Percentiles rank a stretch among this genome's conserved stretches.
Evolutionary conservation across 2,113 vertebrate genomes (phyloP).

Genomic region (Upupa epops): DNA sequence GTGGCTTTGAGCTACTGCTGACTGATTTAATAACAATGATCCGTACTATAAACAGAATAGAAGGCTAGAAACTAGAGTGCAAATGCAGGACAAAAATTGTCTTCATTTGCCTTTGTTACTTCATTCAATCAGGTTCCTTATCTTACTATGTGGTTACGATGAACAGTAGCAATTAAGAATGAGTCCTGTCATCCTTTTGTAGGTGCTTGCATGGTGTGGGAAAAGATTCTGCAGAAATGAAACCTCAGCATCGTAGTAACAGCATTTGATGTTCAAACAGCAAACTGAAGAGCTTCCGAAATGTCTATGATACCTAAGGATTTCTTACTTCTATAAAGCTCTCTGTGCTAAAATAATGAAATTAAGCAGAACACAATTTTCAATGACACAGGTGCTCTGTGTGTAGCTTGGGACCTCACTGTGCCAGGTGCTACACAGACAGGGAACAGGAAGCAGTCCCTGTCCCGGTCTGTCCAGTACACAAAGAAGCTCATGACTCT

Average conservation of each 20-base stretch:
- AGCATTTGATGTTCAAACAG: background rate
- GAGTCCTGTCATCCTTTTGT: background rate
- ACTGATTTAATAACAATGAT: slow-evolving; percentile 68
- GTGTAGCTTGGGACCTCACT: background rate
- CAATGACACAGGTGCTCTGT: background rate
- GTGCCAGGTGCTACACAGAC: background rate
- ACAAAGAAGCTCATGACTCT: background rate
- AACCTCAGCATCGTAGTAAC: fast-evolving
- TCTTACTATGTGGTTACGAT: fast-evolving
- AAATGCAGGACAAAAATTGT: background rate
- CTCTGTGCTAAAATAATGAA: background rate
- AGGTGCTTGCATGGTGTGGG: background rate
- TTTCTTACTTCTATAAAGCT: background rate
- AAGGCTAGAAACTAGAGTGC: slow-evolving; percentile 36
- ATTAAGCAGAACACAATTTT: background rate
- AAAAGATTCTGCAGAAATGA: background rate
- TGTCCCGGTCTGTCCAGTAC: background rate
- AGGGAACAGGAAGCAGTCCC: background rate
- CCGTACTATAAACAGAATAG: slow-evolving; percentile 47
- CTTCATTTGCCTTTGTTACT: background rate
- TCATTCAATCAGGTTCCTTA: background rate
- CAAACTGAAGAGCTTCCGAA: background rate
- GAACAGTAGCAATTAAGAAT: background rate
- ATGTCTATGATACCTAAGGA: background rate
- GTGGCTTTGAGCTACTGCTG: slow-evolving; percentile 74